Base-by-base conservation (phyloP, 2,888 invertebrate genomes). In the Drosophila leonis region DNA sequence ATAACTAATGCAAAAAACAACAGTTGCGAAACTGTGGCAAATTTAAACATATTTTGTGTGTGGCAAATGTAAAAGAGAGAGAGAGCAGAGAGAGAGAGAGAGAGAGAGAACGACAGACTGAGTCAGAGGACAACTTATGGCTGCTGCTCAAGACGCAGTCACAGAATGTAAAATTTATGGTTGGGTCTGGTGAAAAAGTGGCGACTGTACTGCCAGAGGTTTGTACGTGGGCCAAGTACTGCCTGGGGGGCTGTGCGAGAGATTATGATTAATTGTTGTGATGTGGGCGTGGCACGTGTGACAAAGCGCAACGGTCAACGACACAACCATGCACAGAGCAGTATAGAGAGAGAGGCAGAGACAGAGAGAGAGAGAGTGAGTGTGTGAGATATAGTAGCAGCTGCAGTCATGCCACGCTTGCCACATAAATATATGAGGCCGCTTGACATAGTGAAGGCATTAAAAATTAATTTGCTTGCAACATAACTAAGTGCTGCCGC, bases 391-490 rank as follows among this genome's bases (percentile, higher is more conserved):
- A 27, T 41, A 41, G 63, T 63, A 64, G 57, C 63, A 67, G 63
- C 67, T 74, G 59, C 51, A 64, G 46, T 35, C 46, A 56, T 69
- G 72, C 71, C 74, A 49, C 61, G 69, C 65, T 79, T 76, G 79
- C 78, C 67, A 83, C 83, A 84, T 87, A 87, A 85, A 84, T 87
- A 82, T 76, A 82, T 74, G 61, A 55, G 72, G 72, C 69, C 52
- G 61, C 51, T 66, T 71, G 88, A 85, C 88, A 84, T 75, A 77
- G 83, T 67, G 79, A 79, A 70, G 52, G 80, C 83, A 88, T 88
- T 85, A 85, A 85, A 88, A 85, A 83, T 85, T 88, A 85, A 85
- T 85, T 88, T 83, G 79, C 84, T 82, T 71, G 70, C 78, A 62
- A 65, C 76, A 76, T 78, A 78, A 78, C 78, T 74, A 73, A 76